Base-by-base conservation (phyloP, 2,113 vertebrate genomes). In the Callipepla squamata region DNA sequence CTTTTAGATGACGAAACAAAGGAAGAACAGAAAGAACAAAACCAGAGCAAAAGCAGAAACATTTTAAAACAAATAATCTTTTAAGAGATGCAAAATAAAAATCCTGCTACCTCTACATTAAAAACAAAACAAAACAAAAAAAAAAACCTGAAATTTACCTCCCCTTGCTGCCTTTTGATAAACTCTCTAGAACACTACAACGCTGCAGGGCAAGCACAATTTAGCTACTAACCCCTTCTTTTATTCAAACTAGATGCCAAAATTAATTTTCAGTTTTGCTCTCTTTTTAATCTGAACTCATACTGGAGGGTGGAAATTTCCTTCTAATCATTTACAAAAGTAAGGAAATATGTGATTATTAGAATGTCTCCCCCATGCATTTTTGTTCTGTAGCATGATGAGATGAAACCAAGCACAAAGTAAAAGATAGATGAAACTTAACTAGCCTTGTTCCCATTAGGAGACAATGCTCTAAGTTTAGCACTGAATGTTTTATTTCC, bases 1-100 rank as follows among this genome's bases (percentile, higher is more conserved):
- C 32, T 83, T 85, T 70, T 32, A 53, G 30, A 16, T 4, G 55
- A 62, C 2, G 3, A 67, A 73, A 40, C 1, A 51, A 63, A 17
- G 45, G 68, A 87, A 85, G 6, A 34, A 2, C 36, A 36, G 8
- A 36, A 36, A 36, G 36, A 36, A 36, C 7, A 75, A 74, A 90
- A 63, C 0, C 7, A 48, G 26, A 82, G 9, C 25, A 76, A 73
- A 73, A 5, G 2, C 30, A 45, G 51, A 72, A 62, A 48, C 0
- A 36, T 66, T 77, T 25, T 48, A 16, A 91, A 74, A 8, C 11
- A 58, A 5, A 32, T 4, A 38, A 20, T 51, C 12, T 32, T 45
- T 81, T 78, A 51, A 62, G 2, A 6, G 16, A 7, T 66, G 3
- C 45, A 76, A 67, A 88, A 45, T 38, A 70, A 30, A 53, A 7